Percentiles rank a stretch among this genome's conserved stretches.
phyloP scores from a whole-genome alignment of 2,888 invertebrate genomes.

The Geotrupes spiniger region DNA sequence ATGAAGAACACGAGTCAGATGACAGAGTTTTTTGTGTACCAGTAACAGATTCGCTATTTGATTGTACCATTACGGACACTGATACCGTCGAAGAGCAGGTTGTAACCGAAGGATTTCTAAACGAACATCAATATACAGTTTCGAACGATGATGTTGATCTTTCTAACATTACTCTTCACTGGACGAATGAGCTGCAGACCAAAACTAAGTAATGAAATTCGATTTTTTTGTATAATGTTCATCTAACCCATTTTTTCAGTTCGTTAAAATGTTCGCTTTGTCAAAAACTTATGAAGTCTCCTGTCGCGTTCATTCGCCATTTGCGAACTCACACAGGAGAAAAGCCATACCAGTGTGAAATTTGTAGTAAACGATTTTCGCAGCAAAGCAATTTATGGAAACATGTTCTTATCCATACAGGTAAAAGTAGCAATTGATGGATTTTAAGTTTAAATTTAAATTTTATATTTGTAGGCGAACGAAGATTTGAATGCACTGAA shows the following conservation, averaged over 20 bases:
- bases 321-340: constrained; percentile 27
- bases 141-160: constrained; percentile 13
- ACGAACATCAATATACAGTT: constrained; percentile 20
- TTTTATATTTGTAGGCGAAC: constrained; percentile 26
- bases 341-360: constrained; percentile 29
- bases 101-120: constrained; percentile 16
- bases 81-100: constrained; percentile 10
- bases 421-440: constrained; percentile 12
- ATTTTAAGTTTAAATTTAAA: too few relatives aligned
- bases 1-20: constrained; percentile 13
- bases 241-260: constrained; percentile 8
- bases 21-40: constrained; percentile 21
- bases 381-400: constrained; percentile 32
- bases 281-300: constrained; percentile 24
- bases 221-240: neutral
- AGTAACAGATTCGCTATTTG: constrained; percentile 18
- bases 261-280: constrained; percentile 21
- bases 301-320: constrained; percentile 26
- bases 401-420: constrained; percentile 29
- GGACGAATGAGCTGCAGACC: too few relatives aligned
- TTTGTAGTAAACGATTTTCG: constrained; percentile 30
- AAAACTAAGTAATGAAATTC: too few relatives aligned
- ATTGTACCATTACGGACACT: constrained; percentile 18
- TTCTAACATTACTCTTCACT: too few relatives aligned
- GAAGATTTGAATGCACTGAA: constrained; percentile 28